Conservation (phyloP, 1,140 invertebrate species). For the Micrasema longulum region DNA sequence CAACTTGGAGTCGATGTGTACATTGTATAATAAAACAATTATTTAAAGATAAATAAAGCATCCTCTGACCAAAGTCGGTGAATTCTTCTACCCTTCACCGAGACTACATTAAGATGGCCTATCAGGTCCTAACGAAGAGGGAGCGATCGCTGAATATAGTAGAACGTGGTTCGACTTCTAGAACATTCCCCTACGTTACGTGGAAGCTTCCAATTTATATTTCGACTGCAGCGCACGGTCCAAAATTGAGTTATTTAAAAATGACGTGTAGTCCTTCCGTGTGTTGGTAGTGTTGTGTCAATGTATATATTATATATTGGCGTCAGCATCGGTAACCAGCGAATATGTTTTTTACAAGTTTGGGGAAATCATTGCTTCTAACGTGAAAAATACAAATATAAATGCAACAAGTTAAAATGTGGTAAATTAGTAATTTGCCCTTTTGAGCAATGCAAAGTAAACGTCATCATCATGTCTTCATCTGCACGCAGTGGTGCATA, state of each 20-base stretch:
- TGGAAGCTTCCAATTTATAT: slow-evolving; percentile 29
- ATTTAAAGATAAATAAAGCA: slow-evolving; percentile 2
- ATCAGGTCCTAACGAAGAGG: slow-evolving; percentile 46
- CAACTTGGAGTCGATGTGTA: no score
- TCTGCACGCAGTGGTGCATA: no score
- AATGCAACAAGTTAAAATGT: no score
- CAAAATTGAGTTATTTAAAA: slow-evolving; percentile 30
- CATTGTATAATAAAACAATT: neutral
- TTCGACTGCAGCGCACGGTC: slow-evolving; percentile 19
- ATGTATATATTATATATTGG: no score
- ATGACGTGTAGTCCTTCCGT: slow-evolving; percentile 6
- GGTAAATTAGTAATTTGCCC: no score
- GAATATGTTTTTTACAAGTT: no score
- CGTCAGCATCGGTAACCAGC: no score
- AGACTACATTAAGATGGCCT: slow-evolving; percentile 42
- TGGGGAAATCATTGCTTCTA: no score
- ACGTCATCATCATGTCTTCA: no score
- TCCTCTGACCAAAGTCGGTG: neutral
- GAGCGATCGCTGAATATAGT: slow-evolving; percentile 40
- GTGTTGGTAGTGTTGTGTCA: no score
- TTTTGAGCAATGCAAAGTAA: no score
- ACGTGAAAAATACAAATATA: no score
- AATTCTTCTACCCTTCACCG: slow-evolving; percentile 17
- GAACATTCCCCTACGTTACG: slow-evolving; percentile 31
- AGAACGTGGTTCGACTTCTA: slow-evolving; percentile 33